Percentiles rank a stretch among this genome's conserved stretches.
phyloP scores from a whole-genome alignment of 2,113 vertebrate genomes.

The Gnathonemus echidnorhynchus region DNA sequence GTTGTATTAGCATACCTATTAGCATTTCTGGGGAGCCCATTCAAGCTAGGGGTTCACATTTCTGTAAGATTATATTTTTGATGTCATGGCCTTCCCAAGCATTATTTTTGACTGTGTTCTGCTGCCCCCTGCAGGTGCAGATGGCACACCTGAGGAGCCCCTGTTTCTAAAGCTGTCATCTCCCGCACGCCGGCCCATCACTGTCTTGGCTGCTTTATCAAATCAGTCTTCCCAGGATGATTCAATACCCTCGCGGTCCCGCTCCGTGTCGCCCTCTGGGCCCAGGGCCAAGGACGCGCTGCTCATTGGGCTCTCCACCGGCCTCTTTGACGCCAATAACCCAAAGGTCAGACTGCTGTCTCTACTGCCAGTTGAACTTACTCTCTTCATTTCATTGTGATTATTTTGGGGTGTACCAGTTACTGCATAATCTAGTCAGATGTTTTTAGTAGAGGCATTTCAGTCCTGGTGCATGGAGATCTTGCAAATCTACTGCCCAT shows the following conservation, averaged over 20 bases:
- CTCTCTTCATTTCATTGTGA: not conserved
- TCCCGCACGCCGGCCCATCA: constrained; percentile 56
- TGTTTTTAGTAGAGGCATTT: not conserved
- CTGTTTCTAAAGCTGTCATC: constrained; percentile 72
- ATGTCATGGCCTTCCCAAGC: not conserved
- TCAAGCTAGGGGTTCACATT: not conserved
- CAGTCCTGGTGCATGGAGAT: not conserved
- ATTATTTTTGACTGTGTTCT: not conserved
- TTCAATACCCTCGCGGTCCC: constrained; percentile 65
- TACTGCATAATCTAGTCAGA: not conserved
- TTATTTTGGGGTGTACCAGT: not conserved
- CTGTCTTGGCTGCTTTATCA: constrained; percentile 64
- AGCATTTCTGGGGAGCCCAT: not conserved
- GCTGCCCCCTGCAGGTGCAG: constrained; percentile 26
- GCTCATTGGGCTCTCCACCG: constrained; percentile 86
- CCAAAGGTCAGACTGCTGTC: constrained; percentile 71
- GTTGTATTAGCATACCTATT: not conserved
- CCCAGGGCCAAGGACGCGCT: constrained; percentile 69
- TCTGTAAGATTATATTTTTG: not conserved
- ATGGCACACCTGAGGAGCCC: constrained; percentile 49
- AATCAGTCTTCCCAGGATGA: constrained; percentile 81
- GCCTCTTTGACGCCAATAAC: constrained; percentile 91
- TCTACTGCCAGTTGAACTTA: not conserved
- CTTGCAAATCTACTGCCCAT: not conserved
- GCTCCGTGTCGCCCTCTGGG: constrained; percentile 78